phyloP scores from a whole-genome alignment of 2,113 vertebrate species.

The Mus spicilegus region DNA sequence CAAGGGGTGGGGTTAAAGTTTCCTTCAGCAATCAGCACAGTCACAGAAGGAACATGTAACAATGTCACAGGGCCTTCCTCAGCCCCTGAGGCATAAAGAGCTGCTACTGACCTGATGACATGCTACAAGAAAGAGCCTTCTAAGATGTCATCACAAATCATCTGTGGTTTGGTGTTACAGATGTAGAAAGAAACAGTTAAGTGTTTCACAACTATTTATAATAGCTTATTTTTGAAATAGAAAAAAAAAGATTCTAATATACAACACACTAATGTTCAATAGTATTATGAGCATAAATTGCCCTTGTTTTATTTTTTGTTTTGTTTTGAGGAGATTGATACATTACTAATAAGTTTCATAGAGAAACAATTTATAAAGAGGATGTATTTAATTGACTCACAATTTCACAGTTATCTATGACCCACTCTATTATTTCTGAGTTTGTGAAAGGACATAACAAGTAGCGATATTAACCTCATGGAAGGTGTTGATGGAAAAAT shows the following conservation, averaged over 20 bases:
- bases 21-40: background rate
- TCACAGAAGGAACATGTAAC: background rate
- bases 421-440: background rate
- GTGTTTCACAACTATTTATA: too few relatives aligned
- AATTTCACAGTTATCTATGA: background rate
- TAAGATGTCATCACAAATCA: background rate
- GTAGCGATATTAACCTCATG: background rate
- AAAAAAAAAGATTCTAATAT: background rate
- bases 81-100: background rate
- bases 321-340: background rate
- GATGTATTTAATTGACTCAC: background rate
- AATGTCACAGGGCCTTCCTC: background rate
- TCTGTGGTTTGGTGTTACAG: background rate
- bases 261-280: background rate
- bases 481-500: background rate
- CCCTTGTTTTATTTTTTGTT: background rate
- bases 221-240: background rate
- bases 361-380: background rate
- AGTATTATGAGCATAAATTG: background rate
- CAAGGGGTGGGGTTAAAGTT: background rate
- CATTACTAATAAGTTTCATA: background rate
- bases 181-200: background rate
- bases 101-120: too few relatives aligned
- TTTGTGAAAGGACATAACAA: background rate
- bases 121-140: slow-evolving; percentile 6